Conservation (phyloP, 2,113 vertebrate species). For the Psammodynastes pulverulentus region DNA sequence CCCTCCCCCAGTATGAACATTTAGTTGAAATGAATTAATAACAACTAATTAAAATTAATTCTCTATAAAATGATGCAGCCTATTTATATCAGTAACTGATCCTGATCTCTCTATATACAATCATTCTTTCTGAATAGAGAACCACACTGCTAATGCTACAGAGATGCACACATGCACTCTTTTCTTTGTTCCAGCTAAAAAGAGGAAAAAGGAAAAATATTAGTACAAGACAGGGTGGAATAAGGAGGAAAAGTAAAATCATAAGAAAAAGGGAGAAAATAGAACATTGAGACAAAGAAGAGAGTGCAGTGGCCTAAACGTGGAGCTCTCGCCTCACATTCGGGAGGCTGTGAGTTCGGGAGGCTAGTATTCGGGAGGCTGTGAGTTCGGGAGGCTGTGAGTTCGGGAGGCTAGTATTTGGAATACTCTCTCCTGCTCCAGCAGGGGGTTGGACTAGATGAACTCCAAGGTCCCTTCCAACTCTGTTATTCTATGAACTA, state of each 20-base stretch:
- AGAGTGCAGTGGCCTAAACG: too few relatives aligned
- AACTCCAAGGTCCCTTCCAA: too few relatives aligned
- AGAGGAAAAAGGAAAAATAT: background rate
- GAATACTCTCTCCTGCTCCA: too few relatives aligned
- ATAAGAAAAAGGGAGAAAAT: background rate
- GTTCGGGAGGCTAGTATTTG: too few relatives aligned
- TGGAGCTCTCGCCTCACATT: too few relatives aligned
- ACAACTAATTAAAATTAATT: background rate
- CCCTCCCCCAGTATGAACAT: background rate
- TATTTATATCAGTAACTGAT: background rate
- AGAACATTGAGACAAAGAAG: background rate
- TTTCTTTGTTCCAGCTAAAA: background rate
- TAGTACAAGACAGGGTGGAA: background rate
- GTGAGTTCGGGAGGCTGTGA: too few relatives aligned
- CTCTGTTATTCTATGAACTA: too few relatives aligned
- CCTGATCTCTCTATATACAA: background rate
- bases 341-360: too few relatives aligned
- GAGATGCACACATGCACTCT: background rate
- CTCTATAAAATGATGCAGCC: background rate
- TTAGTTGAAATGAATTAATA: background rate
- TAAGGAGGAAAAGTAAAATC: background rate
- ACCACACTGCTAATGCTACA: background rate
- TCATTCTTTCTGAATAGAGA: background rate
- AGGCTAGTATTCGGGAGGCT: too few relatives aligned
- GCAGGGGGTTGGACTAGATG: too few relatives aligned